Percentiles rank a stretch among this genome's conserved stretches.
phyloP scores from a whole-genome alignment of 2,113 vertebrate genomes.

The Boulengeromyrus knoepffleri region DNA sequence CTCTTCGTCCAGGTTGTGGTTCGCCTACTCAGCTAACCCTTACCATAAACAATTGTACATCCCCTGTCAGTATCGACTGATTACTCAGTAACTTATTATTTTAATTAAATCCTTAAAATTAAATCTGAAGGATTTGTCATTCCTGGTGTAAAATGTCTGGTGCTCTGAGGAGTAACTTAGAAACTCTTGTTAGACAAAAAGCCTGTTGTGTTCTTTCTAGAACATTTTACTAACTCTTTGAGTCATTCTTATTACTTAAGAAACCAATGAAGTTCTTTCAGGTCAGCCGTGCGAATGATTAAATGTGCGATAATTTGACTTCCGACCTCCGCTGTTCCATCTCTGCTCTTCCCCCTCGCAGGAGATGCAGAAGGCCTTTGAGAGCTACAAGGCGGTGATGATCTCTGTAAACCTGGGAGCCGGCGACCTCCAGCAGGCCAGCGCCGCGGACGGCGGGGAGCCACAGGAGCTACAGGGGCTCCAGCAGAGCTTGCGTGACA shows the following conservation, averaged over 20 bases:
- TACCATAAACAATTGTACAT: neutral
- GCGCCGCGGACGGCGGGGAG: conserved; percentile 56
- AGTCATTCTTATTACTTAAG: neutral
- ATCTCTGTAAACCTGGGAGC: conserved; percentile 69
- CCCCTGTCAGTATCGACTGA: neutral
- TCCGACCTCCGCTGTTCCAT: neutral
- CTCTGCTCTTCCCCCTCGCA: conserved; percentile 30
- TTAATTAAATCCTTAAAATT: neutral
- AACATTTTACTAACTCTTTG: neutral
- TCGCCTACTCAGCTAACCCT: neutral
- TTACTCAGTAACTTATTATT: neutral
- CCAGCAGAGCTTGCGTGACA: conserved; percentile 56
- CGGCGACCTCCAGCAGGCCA: conserved; percentile 57
- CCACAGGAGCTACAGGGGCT: conserved; percentile 63
- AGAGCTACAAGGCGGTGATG: conserved; percentile 75
- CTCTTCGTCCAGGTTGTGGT: neutral
- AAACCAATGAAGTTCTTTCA: neutral
- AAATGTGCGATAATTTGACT: neutral
- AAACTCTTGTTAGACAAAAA: neutral
- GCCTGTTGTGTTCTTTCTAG: neutral
- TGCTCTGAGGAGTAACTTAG: neutral
- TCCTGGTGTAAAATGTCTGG: neutral
- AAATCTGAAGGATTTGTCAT: neutral
- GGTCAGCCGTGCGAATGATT: neutral
- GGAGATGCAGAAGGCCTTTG: conserved; percentile 74